Evolutionary conservation across 2,113 vertebrate species (phyloP), one percentile per base, ranked within the genome.

Genomic region (Nibea albiflora): DNA sequence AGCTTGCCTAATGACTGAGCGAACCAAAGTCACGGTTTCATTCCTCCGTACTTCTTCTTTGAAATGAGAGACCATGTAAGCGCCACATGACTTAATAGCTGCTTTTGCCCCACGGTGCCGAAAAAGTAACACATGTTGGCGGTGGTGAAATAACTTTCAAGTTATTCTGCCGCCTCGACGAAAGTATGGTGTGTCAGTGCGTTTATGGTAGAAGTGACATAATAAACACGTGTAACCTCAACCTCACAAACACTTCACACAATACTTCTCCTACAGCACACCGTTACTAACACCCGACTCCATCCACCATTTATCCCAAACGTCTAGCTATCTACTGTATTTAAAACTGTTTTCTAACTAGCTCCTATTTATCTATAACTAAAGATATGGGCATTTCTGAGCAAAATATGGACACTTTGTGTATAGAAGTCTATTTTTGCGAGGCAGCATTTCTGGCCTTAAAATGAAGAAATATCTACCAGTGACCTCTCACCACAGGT

Each of bases 1-100:
- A 71, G 53, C 50, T 39, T 1, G 35, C 63, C 39, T 73, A 56
- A 81, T 44, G 73, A 84, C 69, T 74, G 49, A 78, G 85, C 60
- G 57, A 86, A 53, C 20, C 66, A 0, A 2, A 77, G 66, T 62
- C 60, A 1, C 74, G 52, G 35, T 77, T 71, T 62, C 54, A 44
- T 53, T 85, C 46, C 20, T 31, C 22, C 20, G 0, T 20, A 44
- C 22, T 22, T 64, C 17, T 72, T 73, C 83, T 81, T 75, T 88
- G 68, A 73, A 83, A 83, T 14, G 24, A 65, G 70, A 78, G 77
- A 42, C 26, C 12, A 12, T 63, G 61, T 42, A 35, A 76, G 70
- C 26, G 2, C 35, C 52, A 28, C 63, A 58, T 58, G 77, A 73
- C 77, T 80, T 80, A 54, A 88, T 73, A 58, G 67, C 58, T 10